Conservation (phyloP, 2,888 invertebrate genomes). For the Eupithecia insigniata region DNA sequence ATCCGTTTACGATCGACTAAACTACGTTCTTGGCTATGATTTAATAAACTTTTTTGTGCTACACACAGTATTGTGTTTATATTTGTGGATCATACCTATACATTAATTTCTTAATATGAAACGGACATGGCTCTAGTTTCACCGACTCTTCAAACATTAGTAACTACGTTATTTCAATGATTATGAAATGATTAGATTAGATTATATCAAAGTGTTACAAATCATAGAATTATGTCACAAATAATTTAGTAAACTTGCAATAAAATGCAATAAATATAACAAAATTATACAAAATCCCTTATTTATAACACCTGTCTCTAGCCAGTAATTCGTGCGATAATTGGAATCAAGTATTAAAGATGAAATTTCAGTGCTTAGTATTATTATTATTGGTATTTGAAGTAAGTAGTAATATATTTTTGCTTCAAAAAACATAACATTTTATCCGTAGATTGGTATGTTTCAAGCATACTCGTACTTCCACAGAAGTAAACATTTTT, state of each 20-base stretch:
- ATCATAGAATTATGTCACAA: slow-evolving; percentile 15
- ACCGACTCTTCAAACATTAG: background rate
- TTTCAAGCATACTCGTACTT: background rate
- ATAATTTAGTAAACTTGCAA: slow-evolving; percentile 19
- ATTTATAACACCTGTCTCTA: slow-evolving; percentile 10
- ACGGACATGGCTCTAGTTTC: background rate
- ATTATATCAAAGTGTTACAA: slow-evolving; percentile 8
- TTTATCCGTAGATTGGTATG: background rate
- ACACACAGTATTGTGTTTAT: background rate
- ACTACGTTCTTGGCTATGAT: slow-evolving; percentile 8
- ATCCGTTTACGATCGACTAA: background rate
- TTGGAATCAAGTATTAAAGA: slow-evolving; percentile 8
- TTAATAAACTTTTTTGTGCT: slow-evolving; percentile 3
- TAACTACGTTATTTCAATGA: slow-evolving; percentile 10
- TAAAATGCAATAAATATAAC: slow-evolving; percentile 31
- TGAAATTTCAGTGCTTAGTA: slow-evolving; percentile 29
- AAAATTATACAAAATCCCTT: slow-evolving; percentile 11
- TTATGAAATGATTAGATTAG: slow-evolving; percentile 29
- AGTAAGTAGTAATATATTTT: slow-evolving; percentile 30
- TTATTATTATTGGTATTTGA: slow-evolving; percentile 25
- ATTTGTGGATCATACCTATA: background rate
- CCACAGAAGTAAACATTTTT: background rate
- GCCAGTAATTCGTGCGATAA: background rate
- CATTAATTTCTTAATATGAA: background rate
- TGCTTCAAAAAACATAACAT: background rate